Percentiles rank a stretch among this genome's conserved stretches.
phyloP scores from a whole-genome alignment of 2,888 invertebrate genomes.

The Apamea crenata region DNA sequence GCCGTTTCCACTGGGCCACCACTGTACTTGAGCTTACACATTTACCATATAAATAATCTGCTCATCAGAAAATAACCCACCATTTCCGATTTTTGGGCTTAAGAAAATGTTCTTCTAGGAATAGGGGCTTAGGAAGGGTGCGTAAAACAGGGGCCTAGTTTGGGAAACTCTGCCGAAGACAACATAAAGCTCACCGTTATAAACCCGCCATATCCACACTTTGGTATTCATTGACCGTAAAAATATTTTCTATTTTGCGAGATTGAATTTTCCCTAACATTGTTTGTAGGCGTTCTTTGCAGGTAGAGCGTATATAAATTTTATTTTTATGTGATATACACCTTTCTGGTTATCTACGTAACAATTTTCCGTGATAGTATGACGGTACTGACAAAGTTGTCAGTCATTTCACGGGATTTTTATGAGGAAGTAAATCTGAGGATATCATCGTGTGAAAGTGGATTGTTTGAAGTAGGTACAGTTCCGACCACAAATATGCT shows the following conservation, averaged over 20 bases:
- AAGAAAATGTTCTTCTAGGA: constrained; percentile 41
- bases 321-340: constrained; percentile 78
- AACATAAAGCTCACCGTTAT: constrained; percentile 75
- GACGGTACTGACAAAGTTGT: constrained; percentile 67
- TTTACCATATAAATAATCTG: constrained; percentile 16
- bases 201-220: constrained; percentile 80
- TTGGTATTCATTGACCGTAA: constrained; percentile 89
- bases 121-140: constrained; percentile 44
- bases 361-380: constrained; percentile 68
- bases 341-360: constrained; percentile 70
- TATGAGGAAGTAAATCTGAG: constrained; percentile 20
- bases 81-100: constrained; percentile 24
- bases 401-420: constrained; percentile 48
- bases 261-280: constrained; percentile 88
- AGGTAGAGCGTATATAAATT: constrained; percentile 80
- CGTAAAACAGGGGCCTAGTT: constrained; percentile 54
- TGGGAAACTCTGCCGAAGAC: constrained; percentile 70
- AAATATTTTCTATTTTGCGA: constrained; percentile 88
- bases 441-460: constrained; percentile 2
- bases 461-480: not conserved
- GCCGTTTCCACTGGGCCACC: too few relatives aligned
- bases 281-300: constrained; percentile 83
- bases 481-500: not conserved
- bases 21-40: not conserved
- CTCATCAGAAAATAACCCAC: constrained; percentile 50